Conservation (phyloP, 1,140 invertebrate species). For the Saccostrea echinata region DNA sequence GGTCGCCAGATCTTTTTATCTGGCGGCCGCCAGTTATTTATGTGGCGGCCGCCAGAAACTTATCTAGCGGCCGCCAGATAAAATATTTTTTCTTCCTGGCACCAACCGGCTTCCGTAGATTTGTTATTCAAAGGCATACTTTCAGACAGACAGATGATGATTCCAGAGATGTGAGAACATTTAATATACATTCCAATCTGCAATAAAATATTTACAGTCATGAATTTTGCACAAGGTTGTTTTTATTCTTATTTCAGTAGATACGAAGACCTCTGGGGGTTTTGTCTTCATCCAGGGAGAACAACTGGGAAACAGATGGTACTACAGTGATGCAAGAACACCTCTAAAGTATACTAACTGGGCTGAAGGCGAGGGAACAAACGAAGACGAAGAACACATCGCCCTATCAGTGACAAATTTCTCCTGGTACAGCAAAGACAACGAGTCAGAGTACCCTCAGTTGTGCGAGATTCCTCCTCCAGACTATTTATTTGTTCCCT, state of each 20-base stretch:
- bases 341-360: background rate
- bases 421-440: conserved; percentile 27
- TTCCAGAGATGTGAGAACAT: no score
- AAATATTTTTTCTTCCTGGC: no score
- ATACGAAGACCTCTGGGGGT: background rate
- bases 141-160: no score
- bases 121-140: no score
- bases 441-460: background rate
- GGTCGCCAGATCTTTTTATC: no score
- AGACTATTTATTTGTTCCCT: background rate
- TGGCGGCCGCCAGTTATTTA: no score
- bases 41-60: no score
- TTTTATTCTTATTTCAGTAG: background rate
- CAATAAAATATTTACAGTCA: background rate
- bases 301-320: background rate
- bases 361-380: background rate
- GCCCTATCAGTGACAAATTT: background rate
- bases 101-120: no score
- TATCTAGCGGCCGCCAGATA: no score
- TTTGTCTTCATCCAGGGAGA: background rate
- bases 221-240: background rate
- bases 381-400: background rate
- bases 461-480: background rate
- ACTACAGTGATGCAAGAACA: background rate
- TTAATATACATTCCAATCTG: no score